Conservation (phyloP, 2,888 invertebrate species). For the Pteria penguin region DNA sequence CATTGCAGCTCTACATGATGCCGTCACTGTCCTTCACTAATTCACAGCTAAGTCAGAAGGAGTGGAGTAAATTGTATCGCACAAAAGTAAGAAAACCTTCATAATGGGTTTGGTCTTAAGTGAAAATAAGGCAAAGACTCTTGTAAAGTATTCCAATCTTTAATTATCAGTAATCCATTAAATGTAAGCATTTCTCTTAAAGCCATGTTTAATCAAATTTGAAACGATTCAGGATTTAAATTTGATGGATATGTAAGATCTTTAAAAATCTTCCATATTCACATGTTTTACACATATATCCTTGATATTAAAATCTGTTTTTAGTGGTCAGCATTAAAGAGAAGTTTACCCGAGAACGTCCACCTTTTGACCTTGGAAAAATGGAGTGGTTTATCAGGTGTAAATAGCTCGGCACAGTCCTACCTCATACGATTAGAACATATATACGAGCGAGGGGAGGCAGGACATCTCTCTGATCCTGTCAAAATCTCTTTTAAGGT, state of each 20-base stretch:
- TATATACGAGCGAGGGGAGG: slow-evolving; percentile 77
- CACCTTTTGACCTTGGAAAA: slow-evolving; percentile 80
- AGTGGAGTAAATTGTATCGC: slow-evolving; percentile 52
- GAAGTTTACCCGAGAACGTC: slow-evolving; percentile 66
- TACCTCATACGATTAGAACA: slow-evolving; percentile 80
- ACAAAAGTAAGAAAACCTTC: slow-evolving; percentile 48
- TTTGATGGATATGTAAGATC: no score
- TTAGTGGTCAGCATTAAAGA: slow-evolving; percentile 72
- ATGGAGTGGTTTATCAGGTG: slow-evolving; percentile 61
- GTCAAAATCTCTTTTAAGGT: no score
- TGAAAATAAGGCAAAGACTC: no score
- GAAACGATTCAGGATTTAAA: no score
- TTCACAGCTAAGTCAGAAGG: slow-evolving; percentile 32
- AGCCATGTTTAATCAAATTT: no score
- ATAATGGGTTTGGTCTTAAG: no score
- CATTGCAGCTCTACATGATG: slow-evolving; percentile 69
- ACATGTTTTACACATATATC: no score
- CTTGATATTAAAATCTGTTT: no score
- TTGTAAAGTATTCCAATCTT: no score
- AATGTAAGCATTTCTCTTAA: no score
- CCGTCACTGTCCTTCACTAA: slow-evolving; percentile 70
- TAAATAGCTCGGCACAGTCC: slow-evolving; percentile 50
- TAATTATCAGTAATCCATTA: no score
- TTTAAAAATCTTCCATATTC: no score
- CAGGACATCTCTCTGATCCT: slow-evolving; percentile 70